Percentiles rank a stretch among this genome's conserved stretches.
phyloP scores from a whole-genome alignment of 2,888 invertebrate species.

The Perizoma affinitatum region DNA sequence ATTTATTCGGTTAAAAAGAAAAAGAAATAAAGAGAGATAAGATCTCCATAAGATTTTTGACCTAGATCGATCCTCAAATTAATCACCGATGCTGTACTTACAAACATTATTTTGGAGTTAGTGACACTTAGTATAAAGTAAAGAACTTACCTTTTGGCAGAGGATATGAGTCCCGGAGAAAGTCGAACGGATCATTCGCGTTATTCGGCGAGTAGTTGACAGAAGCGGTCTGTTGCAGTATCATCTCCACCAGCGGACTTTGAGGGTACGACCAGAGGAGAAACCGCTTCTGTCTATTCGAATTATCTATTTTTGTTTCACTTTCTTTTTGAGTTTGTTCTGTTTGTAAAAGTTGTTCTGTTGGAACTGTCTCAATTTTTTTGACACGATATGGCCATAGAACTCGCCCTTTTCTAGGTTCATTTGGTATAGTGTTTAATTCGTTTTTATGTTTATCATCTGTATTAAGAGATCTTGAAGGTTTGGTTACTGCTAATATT shows the following conservation, averaged over 20 bases:
- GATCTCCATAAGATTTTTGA: no score
- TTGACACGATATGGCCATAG: constrained; percentile 62
- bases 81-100: no score
- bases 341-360: constrained; percentile 17
- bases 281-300: constrained; percentile 50
- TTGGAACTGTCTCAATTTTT: constrained; percentile 42
- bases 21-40: no score
- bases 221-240: constrained; percentile 63
- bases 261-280: constrained; percentile 64
- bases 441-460: constrained; percentile 6
- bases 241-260: constrained; percentile 68
- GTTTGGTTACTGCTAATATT: constrained; percentile 23
- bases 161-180: constrained; percentile 70
- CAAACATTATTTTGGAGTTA: no score
- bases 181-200: constrained; percentile 69
- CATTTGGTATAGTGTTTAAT: constrained; percentile 14
- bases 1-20: no score
- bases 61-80: no score
- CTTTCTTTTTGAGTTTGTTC: constrained; percentile 13
- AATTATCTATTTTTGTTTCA: constrained; percentile 23
- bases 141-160: constrained; percentile 69
- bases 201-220: constrained; percentile 58
- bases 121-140: not conserved
- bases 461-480: constrained; percentile 27
- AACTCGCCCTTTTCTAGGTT: constrained; percentile 52